Base-by-base conservation (phyloP, 2,113 vertebrate genomes). In the Cervus canadensis region DNA sequence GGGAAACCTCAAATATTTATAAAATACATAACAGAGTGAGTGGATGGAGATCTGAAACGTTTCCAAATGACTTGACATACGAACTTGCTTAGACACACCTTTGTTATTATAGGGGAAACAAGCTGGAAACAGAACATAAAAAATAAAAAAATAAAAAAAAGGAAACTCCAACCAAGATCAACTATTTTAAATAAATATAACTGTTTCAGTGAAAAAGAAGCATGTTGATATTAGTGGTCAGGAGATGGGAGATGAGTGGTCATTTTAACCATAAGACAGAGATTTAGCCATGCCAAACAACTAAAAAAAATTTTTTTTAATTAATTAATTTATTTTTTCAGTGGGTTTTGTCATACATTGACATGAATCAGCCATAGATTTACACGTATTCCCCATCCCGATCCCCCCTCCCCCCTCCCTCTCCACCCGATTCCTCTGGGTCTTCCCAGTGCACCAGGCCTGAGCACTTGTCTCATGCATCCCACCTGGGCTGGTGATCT, bases 31-130 rank as follows among this genome's bases (percentile, higher is more conserved):
- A 56, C 21, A 83, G n/a, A 71, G n/a, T 71, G 43, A 33, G 0
- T 19, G 2, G 9, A 54, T 21, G 8, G 17, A 33, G 1, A 13
- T 67, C 4, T 60, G 33, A 6, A n/a, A 6, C 1, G 0, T 89
- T 52, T 76, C n/a, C 50, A 83, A 82, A 94, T 23, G 16, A 5
- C 17, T 19, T 3, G 16, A 28, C 36, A 36, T 14, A 50, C 2
- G 17, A 57, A 60, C 9, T 52, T 67, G n/a, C n/a, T 83, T 54
- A 54, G 26, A 19, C n/a, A 48, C 12, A n/a, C 2, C 5, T 33
- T 36, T 59, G n/a, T 45, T 48, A 36, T 21, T 36, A 30, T 30
- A 60, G n/a, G 28, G 36, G n/a, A 67, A 57, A 71, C 5, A n/a
- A 33, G 8, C 45, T 36, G 25, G 71, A 52, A 81, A 52, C 28